Evolutionary conservation across 2,888 invertebrate species (phyloP), one percentile per base, ranked within the genome.

Genomic region (Tuberolachnus salignus): DNA sequence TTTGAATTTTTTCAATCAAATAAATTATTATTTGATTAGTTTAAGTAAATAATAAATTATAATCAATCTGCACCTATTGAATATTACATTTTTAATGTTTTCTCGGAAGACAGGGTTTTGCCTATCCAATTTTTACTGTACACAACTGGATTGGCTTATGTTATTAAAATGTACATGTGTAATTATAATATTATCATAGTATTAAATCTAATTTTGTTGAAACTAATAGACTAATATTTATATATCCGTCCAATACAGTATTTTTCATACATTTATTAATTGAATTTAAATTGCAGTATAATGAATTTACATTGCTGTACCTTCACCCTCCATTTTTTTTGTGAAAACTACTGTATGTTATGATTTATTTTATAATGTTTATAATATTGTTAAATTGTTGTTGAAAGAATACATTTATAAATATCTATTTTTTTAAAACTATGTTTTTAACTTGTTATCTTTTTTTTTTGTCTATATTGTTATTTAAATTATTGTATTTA

Each of bases 201-300:
- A 53, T 63, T 51, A 34, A 26, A 75, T 19, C 19, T 74, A 66
- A 73, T 49, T 10, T 63, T 73, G 51, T 63, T 59, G 67, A 8
- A 67, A 78, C 75, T 78, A 78, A 78, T 78, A 78, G 75, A 78
- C 75, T 78, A 78, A 57, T 78, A 59, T 74, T n/a, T 61, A 61
- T 61, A 61, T 14, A 21, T 64, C 14, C 34, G 19, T 61, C 55
- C 55, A 21, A 44, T 61, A 14, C 11, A 19, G 42, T 70, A 16
- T 55, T n/a, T 21, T 1, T 55, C 11, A 14, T 42, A 53, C 14
- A 42, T 70, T 42, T 70, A 42, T 16, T 55, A 70, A 44, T 57
- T 44, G 26, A 19, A 63, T 34, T 34, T 34, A 34, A 63, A 70
- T 57, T 1, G 42, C 19, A 9, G 16, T 44, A 14, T 42, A 23